These are phyloP conservation scores for Enoplosus armatus DNA, from an alignment of 2,797 vertebrate species.

Conservation along the genomic window DNA sequence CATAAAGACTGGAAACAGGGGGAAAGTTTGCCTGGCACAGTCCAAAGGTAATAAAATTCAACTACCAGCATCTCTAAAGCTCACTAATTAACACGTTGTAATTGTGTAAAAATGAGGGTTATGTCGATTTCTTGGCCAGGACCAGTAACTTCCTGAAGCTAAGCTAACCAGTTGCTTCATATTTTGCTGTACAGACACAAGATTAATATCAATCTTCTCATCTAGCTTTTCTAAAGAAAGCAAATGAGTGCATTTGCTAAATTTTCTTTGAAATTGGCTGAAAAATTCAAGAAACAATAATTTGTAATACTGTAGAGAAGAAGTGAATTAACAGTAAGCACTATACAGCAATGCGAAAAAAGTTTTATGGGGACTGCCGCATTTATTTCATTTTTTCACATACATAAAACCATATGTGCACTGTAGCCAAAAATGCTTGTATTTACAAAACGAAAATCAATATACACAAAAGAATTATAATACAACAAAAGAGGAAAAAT, in stretches of 20 bases:
- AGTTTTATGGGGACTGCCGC: constrained; percentile 44
- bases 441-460: constrained; percentile 73
- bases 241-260: not conserved
- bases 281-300: not conserved
- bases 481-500: constrained; percentile 58
- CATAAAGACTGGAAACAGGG: not conserved
- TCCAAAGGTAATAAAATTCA: not conserved
- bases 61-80: not conserved
- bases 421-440: constrained; percentile 67
- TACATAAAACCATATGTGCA: constrained; percentile 76
- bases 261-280: not conserved
- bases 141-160: too few species aligned
- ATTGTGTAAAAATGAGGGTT: not conserved
- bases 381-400: constrained; percentile 70
- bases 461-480: constrained; percentile 74
- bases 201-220: too few species aligned
- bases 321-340: not conserved
- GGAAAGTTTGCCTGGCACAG: not conserved
- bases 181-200: too few species aligned
- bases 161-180: too few species aligned
- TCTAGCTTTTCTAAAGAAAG: too few species aligned
- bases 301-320: not conserved
- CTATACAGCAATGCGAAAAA: not conserved
- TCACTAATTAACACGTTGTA: not conserved
- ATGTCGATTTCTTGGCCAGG: too few species aligned